Evolutionary conservation across 1,140 invertebrate species (phyloP), one percentile per base, ranked within the genome.

Genomic region (Cherax quadricarinatus): DNA sequence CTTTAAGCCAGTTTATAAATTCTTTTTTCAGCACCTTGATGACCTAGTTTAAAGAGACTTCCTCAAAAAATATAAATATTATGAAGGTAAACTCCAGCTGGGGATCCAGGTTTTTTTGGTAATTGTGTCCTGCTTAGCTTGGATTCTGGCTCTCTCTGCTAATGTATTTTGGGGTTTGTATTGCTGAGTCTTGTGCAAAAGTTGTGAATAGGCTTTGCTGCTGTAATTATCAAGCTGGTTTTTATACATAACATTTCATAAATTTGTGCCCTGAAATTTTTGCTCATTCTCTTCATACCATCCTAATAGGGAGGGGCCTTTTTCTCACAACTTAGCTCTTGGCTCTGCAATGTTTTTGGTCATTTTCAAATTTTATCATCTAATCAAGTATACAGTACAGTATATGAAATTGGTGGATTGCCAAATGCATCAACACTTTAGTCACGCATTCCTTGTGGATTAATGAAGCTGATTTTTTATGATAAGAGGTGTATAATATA

Each of bases 1-100:
- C 3, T 51, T 51, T 84, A 62, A 57, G 21, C 53, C 79, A 80
- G n/a, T 24, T 48, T 88, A 79, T 53, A 60, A 30, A 53, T 86
- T 91, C 60, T 81, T 73, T 91, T 91, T 91, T 86, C 90, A 91
- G 90, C 90, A 49, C 78, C 90, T 91, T 86, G 90, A 73, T 91
- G 90, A 66, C 90, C 84, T 91, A 86, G 90, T 91, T 86, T 91
- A 91, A 82, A 89, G 53, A 80, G 75, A n/a, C 62, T 62, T 80
- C 75, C 62, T 82, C 62, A 16, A 66, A 86, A 57, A 91, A 57
- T 41, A 57, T 10, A 73, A 86, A 66, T 79, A n/a, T 91, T 86
- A 53, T 62, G 49, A 86, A 91, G 90, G 84, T 91, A 91, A 91
- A 51, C 48, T 85, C 57, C 66, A 66, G 30, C 53, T 60, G 53